Conservation (phyloP, 1,140 invertebrate genomes). For the Globodera ellingtonae region DNA sequence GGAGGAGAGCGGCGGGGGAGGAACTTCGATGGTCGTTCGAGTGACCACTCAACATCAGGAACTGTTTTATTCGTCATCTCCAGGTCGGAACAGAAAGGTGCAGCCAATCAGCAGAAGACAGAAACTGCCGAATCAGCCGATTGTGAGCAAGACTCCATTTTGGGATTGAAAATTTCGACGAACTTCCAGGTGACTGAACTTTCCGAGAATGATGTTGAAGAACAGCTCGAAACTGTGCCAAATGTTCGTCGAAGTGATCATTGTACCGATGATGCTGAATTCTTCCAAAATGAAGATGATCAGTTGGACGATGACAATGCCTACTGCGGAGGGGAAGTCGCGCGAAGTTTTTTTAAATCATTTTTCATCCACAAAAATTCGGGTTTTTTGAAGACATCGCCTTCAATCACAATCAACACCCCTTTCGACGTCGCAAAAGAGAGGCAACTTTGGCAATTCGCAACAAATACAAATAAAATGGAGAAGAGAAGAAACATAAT, state of each 20-base stretch:
- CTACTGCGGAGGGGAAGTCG: not conserved
- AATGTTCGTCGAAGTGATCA: slow-evolving; percentile 27
- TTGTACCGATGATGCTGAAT: slow-evolving; percentile 29
- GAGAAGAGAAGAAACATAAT: not conserved
- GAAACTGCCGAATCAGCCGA: not conserved
- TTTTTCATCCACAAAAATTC: not conserved
- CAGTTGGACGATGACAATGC: not conserved
- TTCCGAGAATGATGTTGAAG: slow-evolving; percentile 13
- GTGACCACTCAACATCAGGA: slow-evolving; percentile 26
- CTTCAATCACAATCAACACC: not conserved
- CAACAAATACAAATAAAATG: slow-evolving; percentile 16
- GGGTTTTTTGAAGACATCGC: not conserved
- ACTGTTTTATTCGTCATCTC: slow-evolving; percentile 24
- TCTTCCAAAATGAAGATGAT: slow-evolving; percentile 20
- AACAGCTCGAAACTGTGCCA: slow-evolving; percentile 15
- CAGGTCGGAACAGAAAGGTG: slow-evolving; percentile 7
- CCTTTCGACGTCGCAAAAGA: slow-evolving; percentile 15
- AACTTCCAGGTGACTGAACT: slow-evolving; percentile 27
- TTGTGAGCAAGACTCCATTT: not conserved
- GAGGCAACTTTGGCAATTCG: slow-evolving; percentile 24
- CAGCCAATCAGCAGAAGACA: not conserved
- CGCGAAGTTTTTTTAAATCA: slow-evolving; percentile 9
- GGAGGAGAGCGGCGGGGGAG: slow-evolving; percentile 10
- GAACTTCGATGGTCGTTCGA: slow-evolving; percentile 20
- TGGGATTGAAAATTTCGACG: not conserved